Percentiles rank a stretch among this genome's conserved stretches.
phyloP scores from a whole-genome alignment of 1,140 invertebrate genomes.

The Drosophila nikananu region DNA sequence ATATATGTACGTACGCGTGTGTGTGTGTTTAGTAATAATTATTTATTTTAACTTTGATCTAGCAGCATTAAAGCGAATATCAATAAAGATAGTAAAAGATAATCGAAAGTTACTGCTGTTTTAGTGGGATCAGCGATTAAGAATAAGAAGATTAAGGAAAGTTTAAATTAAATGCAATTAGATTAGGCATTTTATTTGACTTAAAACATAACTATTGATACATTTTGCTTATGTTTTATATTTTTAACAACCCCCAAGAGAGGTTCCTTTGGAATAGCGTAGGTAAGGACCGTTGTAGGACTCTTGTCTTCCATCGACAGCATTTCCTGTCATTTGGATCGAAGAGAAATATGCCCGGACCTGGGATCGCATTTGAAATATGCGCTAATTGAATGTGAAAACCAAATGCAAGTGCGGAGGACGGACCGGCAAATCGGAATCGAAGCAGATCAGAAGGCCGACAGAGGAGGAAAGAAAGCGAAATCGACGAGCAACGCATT shows the following conservation, averaged over 20 bases:
- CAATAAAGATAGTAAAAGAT: slow-evolving; percentile 67
- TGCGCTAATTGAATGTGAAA: slow-evolving; percentile 84
- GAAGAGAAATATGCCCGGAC: slow-evolving; percentile 49
- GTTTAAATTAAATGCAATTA: no score
- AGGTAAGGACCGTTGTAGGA: slow-evolving; percentile 11
- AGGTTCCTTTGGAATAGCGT: slow-evolving; percentile 6
- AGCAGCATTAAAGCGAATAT: slow-evolving; percentile 76
- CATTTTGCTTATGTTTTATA: no score
- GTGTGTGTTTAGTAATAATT: slow-evolving; percentile 64
- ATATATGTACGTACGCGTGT: slow-evolving; percentile 49
- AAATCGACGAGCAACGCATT: slow-evolving; percentile 74
- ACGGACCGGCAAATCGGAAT: slow-evolving; percentile 14
- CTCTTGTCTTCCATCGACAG: slow-evolving; percentile 35
- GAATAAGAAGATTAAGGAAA: neutral
- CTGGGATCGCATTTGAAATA: slow-evolving; percentile 71
- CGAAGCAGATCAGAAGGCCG: slow-evolving; percentile 51
- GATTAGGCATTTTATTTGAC: neutral
- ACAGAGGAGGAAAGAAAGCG: slow-evolving; percentile 39
- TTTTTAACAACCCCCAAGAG: neutral
- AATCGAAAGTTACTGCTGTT: neutral
- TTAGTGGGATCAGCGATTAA: neutral
- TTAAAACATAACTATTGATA: neutral
- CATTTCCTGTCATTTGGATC: slow-evolving; percentile 62
- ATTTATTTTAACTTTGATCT: slow-evolving; percentile 75
- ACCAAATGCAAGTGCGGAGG: slow-evolving; percentile 61